Evolutionary conservation across 2,113 vertebrate genomes (phyloP), one percentile per base, ranked within the genome.

Genomic region (Dromas ardeola): DNA sequence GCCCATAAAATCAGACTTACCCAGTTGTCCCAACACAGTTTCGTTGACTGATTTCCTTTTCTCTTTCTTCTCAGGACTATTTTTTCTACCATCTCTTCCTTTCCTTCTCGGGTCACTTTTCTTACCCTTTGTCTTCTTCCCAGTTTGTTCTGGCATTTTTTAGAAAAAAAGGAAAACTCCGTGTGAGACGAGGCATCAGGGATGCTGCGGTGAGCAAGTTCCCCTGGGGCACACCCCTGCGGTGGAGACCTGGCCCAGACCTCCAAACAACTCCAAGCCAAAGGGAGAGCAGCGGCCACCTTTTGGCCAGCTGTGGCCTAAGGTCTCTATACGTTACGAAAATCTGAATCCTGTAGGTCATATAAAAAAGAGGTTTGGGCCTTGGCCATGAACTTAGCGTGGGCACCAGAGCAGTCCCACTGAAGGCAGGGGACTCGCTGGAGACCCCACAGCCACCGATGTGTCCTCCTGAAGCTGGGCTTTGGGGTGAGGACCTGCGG

Each of bases 21-120:
- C 99, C 97, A 99, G 98, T 95, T 99, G 99, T 98, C 98, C 99
- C 91, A 99, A 98, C 36, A 99, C 98, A n/a, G 99, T 99, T 95
- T 98, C 98, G 19, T 98, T 98, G 89, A 99, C 98, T 73, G 99
- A 97, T 98, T 99, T 99, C 97, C 98, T 98, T 97, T 98, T 98
- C 96, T 99, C 99, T 97, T 99, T 99, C 98, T 99, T 99, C 98
- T 99, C 99, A 1, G 98, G 98, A 90, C 99, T 99, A 98, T 86
- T 98, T 97, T 98, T 99, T 95, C 98, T 98, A 86, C 98, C 98
- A 97, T 99, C 99, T 72, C 98, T 99, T 93, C 98, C 98, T 98
- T 98, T 99, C 95, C 98, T 99, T 97, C 99, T 99, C 6, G 98
- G 98, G 96, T 99, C 98, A 93, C 96, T 99, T 98, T 98, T 99